Conservation (phyloP, 1,140 invertebrate species). For the Homalodisca vitripennis region DNA sequence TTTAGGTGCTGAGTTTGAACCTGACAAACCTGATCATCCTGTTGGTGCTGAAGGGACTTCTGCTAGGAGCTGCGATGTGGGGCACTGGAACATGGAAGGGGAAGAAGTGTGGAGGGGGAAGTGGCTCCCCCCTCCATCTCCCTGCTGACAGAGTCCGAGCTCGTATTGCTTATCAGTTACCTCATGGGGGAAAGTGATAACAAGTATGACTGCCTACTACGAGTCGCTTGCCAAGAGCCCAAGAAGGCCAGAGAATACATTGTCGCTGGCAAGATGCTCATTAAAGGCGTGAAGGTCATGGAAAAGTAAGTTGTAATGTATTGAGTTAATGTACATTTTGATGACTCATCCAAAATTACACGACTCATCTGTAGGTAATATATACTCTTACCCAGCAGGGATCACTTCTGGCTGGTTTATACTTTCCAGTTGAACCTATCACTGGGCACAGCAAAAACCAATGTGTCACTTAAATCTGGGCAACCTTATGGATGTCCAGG, state of each 20-base stretch:
- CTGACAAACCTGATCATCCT: slow-evolving; percentile 77
- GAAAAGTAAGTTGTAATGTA: slow-evolving; percentile 58
- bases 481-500: too few species aligned
- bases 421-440: too few species aligned
- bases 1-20: slow-evolving; percentile 77
- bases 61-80: slow-evolving; percentile 74
- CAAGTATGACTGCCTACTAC: slow-evolving; percentile 71
- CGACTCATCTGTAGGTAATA: too few species aligned
- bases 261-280: slow-evolving; percentile 67
- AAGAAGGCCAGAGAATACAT: slow-evolving; percentile 69
- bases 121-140: slow-evolving; percentile 51
- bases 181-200: slow-evolving; percentile 60
- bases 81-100: slow-evolving; percentile 59
- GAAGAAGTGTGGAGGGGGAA: slow-evolving; percentile 49
- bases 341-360: too few species aligned
- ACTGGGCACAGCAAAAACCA: too few species aligned
- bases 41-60: slow-evolving; percentile 75
- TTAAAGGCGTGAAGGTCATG: slow-evolving; percentile 67
- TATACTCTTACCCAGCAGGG: too few species aligned
- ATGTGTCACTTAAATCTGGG: too few species aligned
- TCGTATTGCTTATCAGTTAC: slow-evolving; percentile 65
- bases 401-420: too few species aligned
- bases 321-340: too few species aligned
- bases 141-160: slow-evolving; percentile 62
- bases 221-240: slow-evolving; percentile 72